phyloP scores from a whole-genome alignment of 2,797 vertebrate species.

The Nasua narica region DNA sequence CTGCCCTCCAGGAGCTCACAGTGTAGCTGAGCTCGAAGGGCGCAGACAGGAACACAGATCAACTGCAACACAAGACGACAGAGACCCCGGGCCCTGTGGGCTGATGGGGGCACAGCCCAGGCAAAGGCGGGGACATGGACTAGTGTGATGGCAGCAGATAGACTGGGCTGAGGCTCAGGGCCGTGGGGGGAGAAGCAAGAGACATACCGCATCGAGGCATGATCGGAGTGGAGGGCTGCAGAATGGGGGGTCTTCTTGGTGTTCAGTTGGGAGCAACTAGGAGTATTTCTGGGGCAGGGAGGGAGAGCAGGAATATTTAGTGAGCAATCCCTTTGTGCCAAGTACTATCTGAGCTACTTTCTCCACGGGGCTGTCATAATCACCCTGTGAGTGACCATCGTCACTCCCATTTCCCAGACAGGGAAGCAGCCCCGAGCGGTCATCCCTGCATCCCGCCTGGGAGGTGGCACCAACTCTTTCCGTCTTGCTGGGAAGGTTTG shows the following conservation, averaged over 20 bases:
- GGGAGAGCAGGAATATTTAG: not conserved
- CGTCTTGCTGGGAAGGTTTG: not conserved
- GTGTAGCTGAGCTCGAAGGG: not conserved
- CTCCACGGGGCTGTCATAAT: not conserved
- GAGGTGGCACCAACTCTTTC: not conserved
- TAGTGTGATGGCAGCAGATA: accelerated
- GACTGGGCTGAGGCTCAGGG: not conserved
- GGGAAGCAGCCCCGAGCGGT: not conserved
- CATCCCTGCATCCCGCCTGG: not conserved
- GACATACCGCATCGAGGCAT: not conserved
- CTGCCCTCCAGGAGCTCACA: not conserved
- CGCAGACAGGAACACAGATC: not conserved
- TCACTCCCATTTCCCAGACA: not conserved
- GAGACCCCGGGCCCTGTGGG: not conserved
- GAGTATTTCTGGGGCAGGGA: not conserved
- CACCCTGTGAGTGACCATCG: not conserved
- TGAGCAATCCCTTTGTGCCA: not conserved
- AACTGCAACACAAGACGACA: not conserved
- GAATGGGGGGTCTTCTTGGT: not conserved
- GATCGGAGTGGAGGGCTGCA: not conserved
- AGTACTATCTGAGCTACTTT: not conserved
- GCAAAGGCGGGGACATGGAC: not conserved
- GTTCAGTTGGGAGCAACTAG: not conserved
- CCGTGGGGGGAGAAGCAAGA: accelerated
- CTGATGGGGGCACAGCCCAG: not conserved